Evolutionary conservation across 2,888 invertebrate species (phyloP), one percentile per base, ranked within the genome.

Genomic region (Parnassius apollo): DNA sequence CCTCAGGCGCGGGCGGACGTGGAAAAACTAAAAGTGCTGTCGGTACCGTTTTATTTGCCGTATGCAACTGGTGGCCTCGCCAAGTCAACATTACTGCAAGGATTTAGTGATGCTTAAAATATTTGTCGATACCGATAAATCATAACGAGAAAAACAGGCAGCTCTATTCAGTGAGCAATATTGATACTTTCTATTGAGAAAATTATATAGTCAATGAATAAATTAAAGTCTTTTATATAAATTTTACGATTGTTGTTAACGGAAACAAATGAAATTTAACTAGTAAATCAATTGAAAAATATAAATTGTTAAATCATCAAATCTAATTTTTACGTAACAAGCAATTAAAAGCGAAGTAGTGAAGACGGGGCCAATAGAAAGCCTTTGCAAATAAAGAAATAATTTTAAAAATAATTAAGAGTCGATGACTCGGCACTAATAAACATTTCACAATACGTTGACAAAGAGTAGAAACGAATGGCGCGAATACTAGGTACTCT

Each of bases 11-110:
- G 58, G 49, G 65, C 68, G 71, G 74, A 76, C 74, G 74, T 75
- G 75, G 74, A 78, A 81, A 79, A 80, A 74, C 76, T 77, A 69
- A 74, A 76, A 73, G 74, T 72, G 62, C 56, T 66, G 69, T 66
- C 70, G 68, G 66, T 78, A 77, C 82, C 77, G 81, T 80, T 80
- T 80, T 79, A 78, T 81, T 82, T 82, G 76, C 75, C 68, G 62
- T 64, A 68, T 68, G 70, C 71, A 71, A 74, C 71, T 69, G 71
- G 69, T 72, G 76, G 74, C 74, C 72, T 70, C 72, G 66, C 71
- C 71, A 69, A 66, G 57, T 65, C 68, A 73, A 73, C 75, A 74
- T 79, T 75, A 72, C 71, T 70, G 61, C 69, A 68, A 63, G 51
- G 59, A 53, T 54, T 66, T 76, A 79, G 78, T 69, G 81, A 68